Conservation (phyloP, 2,113 vertebrate genomes). For the Axis porcinus region DNA sequence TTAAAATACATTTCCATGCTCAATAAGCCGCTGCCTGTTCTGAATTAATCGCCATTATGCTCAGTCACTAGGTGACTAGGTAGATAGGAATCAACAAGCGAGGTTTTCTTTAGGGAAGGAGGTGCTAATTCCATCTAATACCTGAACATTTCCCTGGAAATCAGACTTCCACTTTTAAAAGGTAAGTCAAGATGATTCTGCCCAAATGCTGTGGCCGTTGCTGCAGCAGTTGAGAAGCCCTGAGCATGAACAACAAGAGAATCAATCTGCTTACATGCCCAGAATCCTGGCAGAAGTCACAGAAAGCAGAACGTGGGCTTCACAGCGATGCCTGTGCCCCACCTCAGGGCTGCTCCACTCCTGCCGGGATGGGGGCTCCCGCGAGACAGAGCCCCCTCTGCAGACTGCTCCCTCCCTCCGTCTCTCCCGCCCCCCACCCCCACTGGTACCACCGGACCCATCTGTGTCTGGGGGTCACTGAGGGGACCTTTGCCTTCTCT, state of each 20-base stretch:
- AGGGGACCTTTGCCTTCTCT: background rate
- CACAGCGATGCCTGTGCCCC: background rate
- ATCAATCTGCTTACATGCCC: background rate
- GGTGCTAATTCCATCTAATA: background rate
- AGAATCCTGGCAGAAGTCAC: background rate
- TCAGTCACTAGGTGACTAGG: slow-evolving; percentile 13
- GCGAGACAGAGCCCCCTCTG: background rate
- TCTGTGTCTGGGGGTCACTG: background rate
- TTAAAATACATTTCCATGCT: slow-evolving; percentile 79
- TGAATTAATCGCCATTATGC: slow-evolving; percentile 63
- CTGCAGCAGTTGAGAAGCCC: background rate
- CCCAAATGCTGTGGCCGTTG: background rate
- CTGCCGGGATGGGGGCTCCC: background rate
- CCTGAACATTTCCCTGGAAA: background rate
- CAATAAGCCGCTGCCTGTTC: slow-evolving; percentile 68
- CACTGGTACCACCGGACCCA: background rate
- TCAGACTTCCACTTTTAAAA: background rate
- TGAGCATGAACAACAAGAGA: background rate
- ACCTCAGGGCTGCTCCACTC: background rate
- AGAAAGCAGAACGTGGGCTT: background rate
- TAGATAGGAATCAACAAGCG: background rate
- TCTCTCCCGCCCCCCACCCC: accelerated
- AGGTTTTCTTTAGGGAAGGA: background rate
- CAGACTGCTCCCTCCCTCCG: background rate
- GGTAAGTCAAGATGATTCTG: background rate